These are phyloP conservation scores for Halocaridina rubra DNA, from an alignment of 2,888 invertebrate species.

Conservation along the genomic window DNA sequence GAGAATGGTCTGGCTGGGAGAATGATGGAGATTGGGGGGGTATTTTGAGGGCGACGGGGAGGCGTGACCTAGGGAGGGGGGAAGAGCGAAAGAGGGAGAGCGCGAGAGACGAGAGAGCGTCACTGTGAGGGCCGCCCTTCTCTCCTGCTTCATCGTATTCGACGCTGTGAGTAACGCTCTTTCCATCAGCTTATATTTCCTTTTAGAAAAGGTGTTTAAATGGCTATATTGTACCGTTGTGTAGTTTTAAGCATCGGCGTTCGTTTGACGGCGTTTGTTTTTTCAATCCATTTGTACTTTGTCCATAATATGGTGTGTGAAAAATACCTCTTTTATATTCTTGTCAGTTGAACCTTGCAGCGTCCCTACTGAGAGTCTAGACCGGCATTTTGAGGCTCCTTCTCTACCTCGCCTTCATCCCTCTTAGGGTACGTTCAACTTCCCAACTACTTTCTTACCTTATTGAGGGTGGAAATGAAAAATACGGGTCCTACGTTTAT, in stretches of 20 bases:
- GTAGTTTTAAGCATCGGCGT: not conserved
- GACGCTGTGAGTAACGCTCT: not conserved
- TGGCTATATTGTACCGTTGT: not conserved
- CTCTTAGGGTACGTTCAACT: too few relatives aligned
- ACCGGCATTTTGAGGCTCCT: slow-evolving; percentile 42
- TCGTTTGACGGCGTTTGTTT: not conserved
- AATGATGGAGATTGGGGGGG: not conserved
- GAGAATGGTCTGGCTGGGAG: not conserved
- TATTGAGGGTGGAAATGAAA: too few relatives aligned
- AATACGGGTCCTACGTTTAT: not conserved
- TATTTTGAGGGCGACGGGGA: too few relatives aligned
- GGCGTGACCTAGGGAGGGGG: not conserved
- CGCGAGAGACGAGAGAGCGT: not conserved
- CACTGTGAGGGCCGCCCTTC: slow-evolving; percentile 5
- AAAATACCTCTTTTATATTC: not conserved
- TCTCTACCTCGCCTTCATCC: too few relatives aligned
- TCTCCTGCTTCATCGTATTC: not conserved
- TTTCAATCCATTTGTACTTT: not conserved
- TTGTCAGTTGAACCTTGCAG: slow-evolving; percentile 51
- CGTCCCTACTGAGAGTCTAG: slow-evolving; percentile 40
- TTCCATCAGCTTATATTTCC: not conserved
- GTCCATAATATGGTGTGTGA: not conserved
- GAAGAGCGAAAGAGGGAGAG: not conserved
- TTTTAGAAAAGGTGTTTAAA: not conserved
- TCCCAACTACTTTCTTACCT: too few relatives aligned